Base-by-base conservation (phyloP, 2,888 invertebrate species). In the Phyllotreta striolata region DNA sequence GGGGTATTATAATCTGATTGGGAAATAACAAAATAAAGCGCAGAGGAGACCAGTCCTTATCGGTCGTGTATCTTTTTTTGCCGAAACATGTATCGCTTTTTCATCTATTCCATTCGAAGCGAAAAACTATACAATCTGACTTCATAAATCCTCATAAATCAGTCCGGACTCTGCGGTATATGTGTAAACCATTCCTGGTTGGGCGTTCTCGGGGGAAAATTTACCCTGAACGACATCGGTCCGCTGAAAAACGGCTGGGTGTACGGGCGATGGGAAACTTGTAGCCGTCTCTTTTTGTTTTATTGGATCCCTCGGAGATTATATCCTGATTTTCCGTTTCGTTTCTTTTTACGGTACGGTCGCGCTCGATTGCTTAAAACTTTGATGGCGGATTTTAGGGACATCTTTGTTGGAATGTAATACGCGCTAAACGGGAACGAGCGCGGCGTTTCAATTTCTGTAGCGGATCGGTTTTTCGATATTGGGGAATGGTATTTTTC, bases 241-340 rank as follows among this genome's bases (percentile, higher is more conserved):
- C 59, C 37, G 41, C 51, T 40, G 43, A 49, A 59, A 59, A 59
- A 59, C 51, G 51, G 38, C 44, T 12, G 34, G 51, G 51, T 10
- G 58, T 34, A 38, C 35, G 39, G 54, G 40, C 41, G 51, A 51
- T 43, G 52, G 43, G 44, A 43, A 51, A 52, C 59, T 52, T 52
- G 59, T 41, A 13, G 51, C 41, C 41, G 24, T 37, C 43, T 52
- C 43, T 73, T 73, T 70, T 72, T 70, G 72, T 70, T 74, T 75
- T 74, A 76, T 76, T 73, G 70, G 72, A 73, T 74, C 74, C 75
- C 70, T 75, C 70, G 71, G 73, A 73, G 65, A 71, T 71, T 70
- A 71, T 74, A 76, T 74, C 72, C 72, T 70, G 75, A 76, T 76
- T 76, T 76, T 73, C 74, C 72, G 70, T 73, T 72, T 70, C 66